These are phyloP conservation scores for Micrasema longulum DNA, from an alignment of 1,140 invertebrate species.

Conservation along the genomic window DNA sequence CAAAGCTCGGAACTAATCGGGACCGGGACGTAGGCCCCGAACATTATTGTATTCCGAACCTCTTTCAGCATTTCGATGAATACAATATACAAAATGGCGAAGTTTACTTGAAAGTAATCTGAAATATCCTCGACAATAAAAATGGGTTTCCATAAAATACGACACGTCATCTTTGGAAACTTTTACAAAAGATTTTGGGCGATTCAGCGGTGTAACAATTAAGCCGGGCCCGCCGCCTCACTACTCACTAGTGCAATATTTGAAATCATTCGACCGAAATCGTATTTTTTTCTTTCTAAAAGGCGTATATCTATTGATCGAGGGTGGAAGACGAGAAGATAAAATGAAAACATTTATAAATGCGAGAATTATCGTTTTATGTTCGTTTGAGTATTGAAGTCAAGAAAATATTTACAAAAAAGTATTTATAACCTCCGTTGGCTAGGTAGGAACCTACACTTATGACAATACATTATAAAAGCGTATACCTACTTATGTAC, in stretches of 20 bases:
- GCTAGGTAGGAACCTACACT: too few species aligned
- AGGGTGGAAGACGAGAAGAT: too few species aligned
- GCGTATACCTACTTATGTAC: too few species aligned
- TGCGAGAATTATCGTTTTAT: constrained; percentile 16
- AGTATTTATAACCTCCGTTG: too few species aligned
- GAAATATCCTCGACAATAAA: constrained; percentile 36
- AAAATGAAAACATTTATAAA: constrained; percentile 10
- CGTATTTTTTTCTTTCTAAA: constrained; percentile 22
- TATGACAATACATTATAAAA: too few species aligned
- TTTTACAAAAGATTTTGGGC: constrained; percentile 31
- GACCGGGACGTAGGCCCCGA: not conserved
- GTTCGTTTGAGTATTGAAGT: constrained; percentile 2
- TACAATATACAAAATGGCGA: constrained; percentile 14
- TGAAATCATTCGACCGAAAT: constrained; percentile 25
- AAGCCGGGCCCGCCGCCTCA: constrained; percentile 1
- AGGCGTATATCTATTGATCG: constrained; percentile 30
- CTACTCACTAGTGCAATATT: constrained; percentile 7
- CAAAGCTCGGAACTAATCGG: constrained; percentile 34
- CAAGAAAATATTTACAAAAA: constrained; percentile 19
- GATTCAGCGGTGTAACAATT: constrained; percentile 38
- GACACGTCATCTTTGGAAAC: constrained; percentile 37
- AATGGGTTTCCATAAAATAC: constrained; percentile 40
- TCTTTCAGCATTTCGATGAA: constrained; percentile 19
- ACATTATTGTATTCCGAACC: constrained; percentile 17
- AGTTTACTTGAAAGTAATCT: constrained; percentile 40